Conservation (phyloP, 1,140 invertebrate species). For the Propsilocerus akamusi region DNA sequence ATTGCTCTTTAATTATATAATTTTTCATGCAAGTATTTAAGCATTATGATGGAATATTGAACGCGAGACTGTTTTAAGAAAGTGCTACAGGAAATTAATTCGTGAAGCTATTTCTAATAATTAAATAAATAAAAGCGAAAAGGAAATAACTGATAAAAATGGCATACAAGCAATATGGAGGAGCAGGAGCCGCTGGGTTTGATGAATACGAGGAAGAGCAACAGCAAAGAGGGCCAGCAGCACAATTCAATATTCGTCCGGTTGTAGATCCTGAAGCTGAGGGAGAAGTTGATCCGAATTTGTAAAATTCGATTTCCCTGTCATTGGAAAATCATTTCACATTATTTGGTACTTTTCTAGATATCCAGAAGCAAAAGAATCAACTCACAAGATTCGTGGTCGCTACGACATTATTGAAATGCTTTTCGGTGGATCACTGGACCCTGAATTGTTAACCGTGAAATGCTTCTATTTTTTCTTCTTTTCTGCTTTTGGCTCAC, state of each 20-base stretch:
- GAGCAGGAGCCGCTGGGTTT: too few species aligned
- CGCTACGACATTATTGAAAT: conserved; percentile 66
- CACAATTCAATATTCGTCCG: conserved; percentile 27
- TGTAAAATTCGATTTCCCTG: conserved; percentile 24
- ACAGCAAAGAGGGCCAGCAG: conserved; percentile 15
- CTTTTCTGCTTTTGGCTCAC: conserved; percentile 94
- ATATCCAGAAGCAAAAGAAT: conserved; percentile 67
- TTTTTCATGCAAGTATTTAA: too few species aligned
- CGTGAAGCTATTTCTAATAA: too few species aligned
- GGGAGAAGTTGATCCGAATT: conserved; percentile 53
- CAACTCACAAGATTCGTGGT: conserved; percentile 73
- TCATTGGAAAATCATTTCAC: not conserved
- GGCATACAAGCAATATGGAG: not conserved
- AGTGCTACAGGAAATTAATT: too few species aligned
- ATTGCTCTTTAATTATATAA: too few species aligned
- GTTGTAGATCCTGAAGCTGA: conserved; percentile 51
- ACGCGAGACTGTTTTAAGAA: too few species aligned
- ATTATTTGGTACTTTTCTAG: conserved; percentile 15
- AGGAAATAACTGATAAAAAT: too few species aligned
- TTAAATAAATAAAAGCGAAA: too few species aligned
- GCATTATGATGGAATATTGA: too few species aligned
- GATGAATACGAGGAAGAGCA: not conserved
- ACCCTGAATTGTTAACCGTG: conserved; percentile 78
- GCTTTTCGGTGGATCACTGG: conserved; percentile 59
- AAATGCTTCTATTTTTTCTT: conserved; percentile 99